These are phyloP conservation scores for Coelopa pilipes DNA, from an alignment of 2,888 invertebrate genomes.

Conservation along the genomic window DNA sequence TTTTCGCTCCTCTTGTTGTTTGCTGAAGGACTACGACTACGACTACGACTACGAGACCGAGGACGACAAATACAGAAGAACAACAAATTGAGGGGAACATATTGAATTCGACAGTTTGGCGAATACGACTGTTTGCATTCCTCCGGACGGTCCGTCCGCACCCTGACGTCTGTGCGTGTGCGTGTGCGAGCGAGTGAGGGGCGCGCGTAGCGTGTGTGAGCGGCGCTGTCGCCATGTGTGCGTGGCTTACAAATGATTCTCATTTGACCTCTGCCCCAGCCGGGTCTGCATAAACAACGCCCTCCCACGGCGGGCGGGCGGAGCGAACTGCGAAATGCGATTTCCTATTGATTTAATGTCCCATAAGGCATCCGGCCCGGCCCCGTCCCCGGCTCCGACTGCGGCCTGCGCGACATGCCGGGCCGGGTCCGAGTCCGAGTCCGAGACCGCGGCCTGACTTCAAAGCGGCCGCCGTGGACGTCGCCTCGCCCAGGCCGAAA, in stretches of 20 bases:
- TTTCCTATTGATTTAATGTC: too few relatives aligned
- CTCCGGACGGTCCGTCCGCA: neutral
- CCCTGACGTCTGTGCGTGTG: slow-evolving; percentile 20
- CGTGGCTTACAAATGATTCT: slow-evolving; percentile 42
- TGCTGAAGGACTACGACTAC: neutral
- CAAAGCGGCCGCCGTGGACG: too few relatives aligned
- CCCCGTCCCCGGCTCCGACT: too few relatives aligned
- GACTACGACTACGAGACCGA: neutral
- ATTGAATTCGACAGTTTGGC: slow-evolving; percentile 49
- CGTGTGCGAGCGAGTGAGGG: neutral
- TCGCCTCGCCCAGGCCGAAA: too few relatives aligned
- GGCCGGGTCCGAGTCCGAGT: too few relatives aligned
- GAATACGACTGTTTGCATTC: slow-evolving; percentile 39
- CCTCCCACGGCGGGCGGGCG: neutral
- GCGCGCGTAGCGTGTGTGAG: neutral
- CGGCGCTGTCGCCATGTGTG: slow-evolving; percentile 21
- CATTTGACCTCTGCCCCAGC: slow-evolving; percentile 39
- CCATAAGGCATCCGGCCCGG: too few relatives aligned
- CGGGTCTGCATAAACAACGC: neutral
- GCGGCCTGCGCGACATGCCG: too few relatives aligned
- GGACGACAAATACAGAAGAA: slow-evolving; percentile 8
- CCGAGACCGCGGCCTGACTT: too few relatives aligned
- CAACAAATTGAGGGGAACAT: slow-evolving; percentile 62
- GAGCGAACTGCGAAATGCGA: too few relatives aligned
- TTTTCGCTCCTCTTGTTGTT: slow-evolving; percentile 41